phyloP scores from a whole-genome alignment of 2,888 invertebrate species.

The Spisula subtruncata region DNA sequence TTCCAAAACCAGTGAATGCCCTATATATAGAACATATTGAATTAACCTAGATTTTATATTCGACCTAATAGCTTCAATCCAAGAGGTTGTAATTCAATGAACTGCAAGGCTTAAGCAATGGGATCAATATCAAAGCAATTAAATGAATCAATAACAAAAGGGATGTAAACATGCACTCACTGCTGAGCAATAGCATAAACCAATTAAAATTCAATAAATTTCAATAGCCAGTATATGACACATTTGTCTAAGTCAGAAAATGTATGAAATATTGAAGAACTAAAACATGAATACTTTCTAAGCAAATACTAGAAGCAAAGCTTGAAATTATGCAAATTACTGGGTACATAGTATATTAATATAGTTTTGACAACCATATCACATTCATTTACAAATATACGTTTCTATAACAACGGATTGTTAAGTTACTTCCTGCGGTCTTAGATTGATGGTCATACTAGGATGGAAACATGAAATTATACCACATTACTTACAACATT shows the following conservation, averaged over 20 bases:
- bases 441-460: not conserved
- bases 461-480: not conserved
- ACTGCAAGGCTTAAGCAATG: not conserved
- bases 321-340: not conserved
- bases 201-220: not conserved
- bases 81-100: not conserved
- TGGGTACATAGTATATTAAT: too few species aligned
- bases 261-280: too few species aligned
- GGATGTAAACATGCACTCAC: not conserved
- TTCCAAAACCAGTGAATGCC: too few species aligned
- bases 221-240: too few species aligned
- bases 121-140: conserved; percentile 8
- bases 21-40: not conserved
- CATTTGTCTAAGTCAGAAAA: not conserved
- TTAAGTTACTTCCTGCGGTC: not conserved
- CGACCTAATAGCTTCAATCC: not conserved
- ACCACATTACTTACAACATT: not conserved
- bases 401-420: not conserved
- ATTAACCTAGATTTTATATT: not conserved
- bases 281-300: too few species aligned
- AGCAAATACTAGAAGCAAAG: too few species aligned
- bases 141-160: conserved; percentile 23
- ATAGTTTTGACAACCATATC: too few species aligned
- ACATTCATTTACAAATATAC: not conserved
- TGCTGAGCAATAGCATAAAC: not conserved